These are phyloP conservation scores for Hoplostethus atlanticus DNA, from an alignment of 2,797 vertebrate species.

Conservation along the genomic window DNA sequence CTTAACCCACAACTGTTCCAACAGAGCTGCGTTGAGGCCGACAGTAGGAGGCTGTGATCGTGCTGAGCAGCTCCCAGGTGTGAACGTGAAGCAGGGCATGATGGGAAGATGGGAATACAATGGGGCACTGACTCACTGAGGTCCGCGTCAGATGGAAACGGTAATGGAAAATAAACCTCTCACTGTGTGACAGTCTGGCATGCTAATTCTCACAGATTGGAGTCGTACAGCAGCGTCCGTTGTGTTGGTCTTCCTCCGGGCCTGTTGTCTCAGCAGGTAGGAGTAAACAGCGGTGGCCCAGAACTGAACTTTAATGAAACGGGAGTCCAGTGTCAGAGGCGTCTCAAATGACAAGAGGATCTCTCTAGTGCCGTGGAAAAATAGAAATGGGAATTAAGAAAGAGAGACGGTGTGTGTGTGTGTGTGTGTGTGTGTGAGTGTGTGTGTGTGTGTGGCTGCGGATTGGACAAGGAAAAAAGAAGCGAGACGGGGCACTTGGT, in stretches of 20 bases:
- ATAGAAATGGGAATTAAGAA: conserved; percentile 59
- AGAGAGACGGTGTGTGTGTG: conserved; percentile 5
- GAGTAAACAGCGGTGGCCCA: conserved; percentile 38
- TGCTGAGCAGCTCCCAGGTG: conserved; percentile 49
- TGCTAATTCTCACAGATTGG: conserved; percentile 13
- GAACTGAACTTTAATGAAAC: conserved; percentile 53
- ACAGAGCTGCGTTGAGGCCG: conserved; percentile 19
- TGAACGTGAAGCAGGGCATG: conserved; percentile 35
- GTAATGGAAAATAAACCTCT: conserved; percentile 66
- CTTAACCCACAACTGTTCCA: conserved; percentile 28
- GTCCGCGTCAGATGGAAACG: conserved; percentile 62
- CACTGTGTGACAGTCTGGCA: conserved; percentile 58
- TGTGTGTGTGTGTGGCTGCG: conserved; percentile 2
- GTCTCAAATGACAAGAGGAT: conserved; percentile 58
- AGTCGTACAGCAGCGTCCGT: conserved; percentile 41
- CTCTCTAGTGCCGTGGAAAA: conserved; percentile 44
- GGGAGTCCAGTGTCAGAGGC: conserved; percentile 48
- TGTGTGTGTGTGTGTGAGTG: background rate
- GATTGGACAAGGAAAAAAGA: background rate
- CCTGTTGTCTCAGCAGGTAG: conserved; percentile 53
- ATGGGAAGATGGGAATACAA: conserved; percentile 60
- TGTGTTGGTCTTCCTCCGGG: conserved; percentile 32
- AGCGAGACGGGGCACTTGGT: background rate
- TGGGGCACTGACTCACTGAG: conserved; percentile 41
- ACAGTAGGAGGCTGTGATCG: conserved; percentile 22